Evolutionary conservation across 2,113 vertebrate species (phyloP).

Genomic region (Salvelinus fontinalis): DNA sequence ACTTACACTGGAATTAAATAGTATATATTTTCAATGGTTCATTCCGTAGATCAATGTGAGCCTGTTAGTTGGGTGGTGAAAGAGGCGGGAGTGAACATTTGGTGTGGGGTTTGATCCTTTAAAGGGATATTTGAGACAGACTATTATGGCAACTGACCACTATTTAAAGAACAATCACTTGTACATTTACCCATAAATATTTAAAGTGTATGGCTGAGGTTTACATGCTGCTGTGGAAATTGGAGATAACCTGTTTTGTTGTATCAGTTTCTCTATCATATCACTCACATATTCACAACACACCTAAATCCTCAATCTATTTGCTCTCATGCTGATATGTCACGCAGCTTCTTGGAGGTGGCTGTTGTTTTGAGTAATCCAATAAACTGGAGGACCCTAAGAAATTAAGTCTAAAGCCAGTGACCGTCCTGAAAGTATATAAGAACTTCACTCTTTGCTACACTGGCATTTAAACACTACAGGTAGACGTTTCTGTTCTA

Average conservation of each 20-base stretch:
- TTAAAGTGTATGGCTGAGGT: conserved; percentile 49
- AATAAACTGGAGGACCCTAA: no score
- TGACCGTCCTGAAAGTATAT: no score
- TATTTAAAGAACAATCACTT: conserved; percentile 61
- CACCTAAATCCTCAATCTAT: no score
- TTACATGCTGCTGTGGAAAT: conserved; percentile 63
- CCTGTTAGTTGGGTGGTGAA: conserved; percentile 58
- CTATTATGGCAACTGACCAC: conserved; percentile 12
- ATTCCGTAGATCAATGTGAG: conserved; percentile 69
- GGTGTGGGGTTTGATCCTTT: conserved; percentile 19
- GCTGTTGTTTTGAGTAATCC: background rate
- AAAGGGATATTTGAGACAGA: conserved; percentile 39
- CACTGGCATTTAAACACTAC: no score
- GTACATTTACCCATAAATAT: conserved; percentile 61
- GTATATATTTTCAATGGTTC: conserved; percentile 74
- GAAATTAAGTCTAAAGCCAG: background rate
- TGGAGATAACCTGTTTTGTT: conserved; percentile 38
- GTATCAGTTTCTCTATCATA: conserved; percentile 30
- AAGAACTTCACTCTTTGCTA: no score
- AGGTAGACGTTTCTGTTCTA: no score
- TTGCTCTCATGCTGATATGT: conserved; percentile 15
- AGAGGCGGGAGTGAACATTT: conserved; percentile 26
- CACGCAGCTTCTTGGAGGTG: conserved; percentile 12
- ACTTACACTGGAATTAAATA: conserved; percentile 75
- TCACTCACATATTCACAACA: background rate